Conservation (phyloP, 2,113 vertebrate genomes). For the Sarotherodon lohbergeri region DNA sequence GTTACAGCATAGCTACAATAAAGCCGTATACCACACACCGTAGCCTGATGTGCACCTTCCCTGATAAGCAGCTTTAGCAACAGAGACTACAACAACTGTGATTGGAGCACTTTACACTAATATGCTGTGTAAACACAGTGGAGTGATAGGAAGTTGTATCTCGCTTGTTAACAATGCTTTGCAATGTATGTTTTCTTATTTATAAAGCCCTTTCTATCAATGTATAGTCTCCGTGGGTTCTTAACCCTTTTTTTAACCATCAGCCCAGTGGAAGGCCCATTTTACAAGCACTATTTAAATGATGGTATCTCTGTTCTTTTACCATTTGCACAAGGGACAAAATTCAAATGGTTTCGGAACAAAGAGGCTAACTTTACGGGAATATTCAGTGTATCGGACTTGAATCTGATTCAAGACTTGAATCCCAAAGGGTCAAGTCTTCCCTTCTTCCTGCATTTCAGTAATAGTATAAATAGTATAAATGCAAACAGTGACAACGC, state of each 20-base stretch:
- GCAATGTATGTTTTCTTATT: neutral
- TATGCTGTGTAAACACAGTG: neutral
- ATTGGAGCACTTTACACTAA: neutral
- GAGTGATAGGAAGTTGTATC: neutral
- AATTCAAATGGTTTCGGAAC: neutral
- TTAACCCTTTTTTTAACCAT: neutral
- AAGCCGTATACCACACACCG: neutral
- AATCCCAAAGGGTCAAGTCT: neutral
- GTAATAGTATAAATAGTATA: neutral
- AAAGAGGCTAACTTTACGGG: neutral
- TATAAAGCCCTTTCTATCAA: neutral
- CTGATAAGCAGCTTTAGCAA: neutral
- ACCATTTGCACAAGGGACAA: neutral
- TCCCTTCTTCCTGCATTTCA: neutral
- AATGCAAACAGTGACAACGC: neutral
- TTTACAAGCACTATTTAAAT: neutral
- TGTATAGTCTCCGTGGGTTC: accelerated
- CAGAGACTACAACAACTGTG: neutral
- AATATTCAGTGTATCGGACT: neutral
- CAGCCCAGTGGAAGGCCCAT: neutral
- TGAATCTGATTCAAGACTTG: neutral
- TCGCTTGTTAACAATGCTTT: neutral
- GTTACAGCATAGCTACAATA: neutral
- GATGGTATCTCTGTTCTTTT: neutral
- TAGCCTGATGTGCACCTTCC: neutral